Conservation (phyloP, 2,113 vertebrate genomes). For the Osmerus mordax region DNA sequence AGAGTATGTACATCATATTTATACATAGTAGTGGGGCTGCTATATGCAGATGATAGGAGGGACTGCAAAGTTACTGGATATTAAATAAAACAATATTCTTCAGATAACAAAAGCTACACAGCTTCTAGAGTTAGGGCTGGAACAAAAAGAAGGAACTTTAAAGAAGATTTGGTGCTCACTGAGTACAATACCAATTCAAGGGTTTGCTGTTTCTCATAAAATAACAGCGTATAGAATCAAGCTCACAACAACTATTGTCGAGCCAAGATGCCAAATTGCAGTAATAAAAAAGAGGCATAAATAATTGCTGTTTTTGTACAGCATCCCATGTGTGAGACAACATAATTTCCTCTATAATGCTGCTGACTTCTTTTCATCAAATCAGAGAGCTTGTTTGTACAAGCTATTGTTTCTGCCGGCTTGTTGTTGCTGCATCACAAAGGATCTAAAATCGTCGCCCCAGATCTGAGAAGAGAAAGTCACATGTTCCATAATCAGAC, state of each 20-base stretch:
- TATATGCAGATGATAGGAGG: too few relatives aligned
- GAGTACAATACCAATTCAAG: background rate
- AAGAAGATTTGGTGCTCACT: too few relatives aligned
- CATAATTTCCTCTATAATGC: constrained; percentile 59
- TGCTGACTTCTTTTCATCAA: constrained; percentile 52
- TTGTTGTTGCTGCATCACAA: constrained; percentile 56
- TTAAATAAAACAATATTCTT: too few relatives aligned
- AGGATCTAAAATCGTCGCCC: constrained; percentile 52
- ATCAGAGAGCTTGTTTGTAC: constrained; percentile 58
- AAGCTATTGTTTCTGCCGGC: constrained; percentile 58
- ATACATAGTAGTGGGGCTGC: too few relatives aligned
- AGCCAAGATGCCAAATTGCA: constrained; percentile 29
- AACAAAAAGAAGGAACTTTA: too few relatives aligned
- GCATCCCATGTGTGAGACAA: constrained; percentile 60
- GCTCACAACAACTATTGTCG: background rate
- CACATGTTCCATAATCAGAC: constrained; percentile 67
- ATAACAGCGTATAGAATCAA: background rate
- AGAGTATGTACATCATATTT: background rate
- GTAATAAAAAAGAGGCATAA: constrained; percentile 56
- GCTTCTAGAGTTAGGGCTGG: too few relatives aligned
- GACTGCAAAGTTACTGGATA: too few relatives aligned
- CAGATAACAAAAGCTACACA: too few relatives aligned
- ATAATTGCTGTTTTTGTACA: constrained; percentile 65
- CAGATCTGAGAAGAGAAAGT: constrained; percentile 65
- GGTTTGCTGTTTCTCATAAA: background rate